Conservation (phyloP, 2,113 vertebrate genomes). For the Gobius niger region DNA sequence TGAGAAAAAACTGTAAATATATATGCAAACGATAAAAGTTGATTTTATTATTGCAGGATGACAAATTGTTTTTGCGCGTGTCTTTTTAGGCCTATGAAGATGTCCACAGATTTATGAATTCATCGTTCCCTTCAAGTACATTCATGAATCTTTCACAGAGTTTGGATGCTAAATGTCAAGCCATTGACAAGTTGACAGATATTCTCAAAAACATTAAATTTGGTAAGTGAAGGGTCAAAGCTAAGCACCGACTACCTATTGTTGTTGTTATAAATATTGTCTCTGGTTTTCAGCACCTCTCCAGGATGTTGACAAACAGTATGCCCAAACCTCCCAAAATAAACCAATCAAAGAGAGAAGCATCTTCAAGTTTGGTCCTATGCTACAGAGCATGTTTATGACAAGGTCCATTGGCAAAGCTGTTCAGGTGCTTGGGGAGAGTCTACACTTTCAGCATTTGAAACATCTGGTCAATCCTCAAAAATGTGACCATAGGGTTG, state of each 20-base stretch:
- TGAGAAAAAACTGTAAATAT: too few relatives aligned
- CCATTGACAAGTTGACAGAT: slow-evolving; percentile 40
- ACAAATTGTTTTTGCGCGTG: neutral
- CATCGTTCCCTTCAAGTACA: slow-evolving; percentile 16
- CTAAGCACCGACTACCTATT: neutral
- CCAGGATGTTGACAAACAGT: slow-evolving; percentile 10
- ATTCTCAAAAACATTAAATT: slow-evolving; percentile 34
- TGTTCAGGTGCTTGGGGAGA: slow-evolving; percentile 45
- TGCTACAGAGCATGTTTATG: slow-evolving; percentile 54
- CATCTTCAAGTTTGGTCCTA: slow-evolving; percentile 53
- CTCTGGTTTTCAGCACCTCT: slow-evolving; percentile 35
- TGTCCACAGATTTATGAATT: slow-evolving; percentile 44
- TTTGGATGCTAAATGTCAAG: slow-evolving; percentile 51
- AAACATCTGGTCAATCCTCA: slow-evolving; percentile 29
- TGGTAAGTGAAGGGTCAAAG: slow-evolving; percentile 42
- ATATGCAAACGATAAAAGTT: too few relatives aligned
- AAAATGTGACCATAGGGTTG: neutral
- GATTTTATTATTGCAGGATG: too few relatives aligned
- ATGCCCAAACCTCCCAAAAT: slow-evolving; percentile 10
- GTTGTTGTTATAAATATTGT: neutral
- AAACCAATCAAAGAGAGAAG: slow-evolving; percentile 12
- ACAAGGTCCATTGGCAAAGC: slow-evolving; percentile 46
- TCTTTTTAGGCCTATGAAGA: slow-evolving; percentile 55
- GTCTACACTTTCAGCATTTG: slow-evolving; percentile 26
- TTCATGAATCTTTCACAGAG: slow-evolving; percentile 34